phyloP scores from a whole-genome alignment of 2,888 invertebrate genomes.

The Drosophila koepferae region DNA sequence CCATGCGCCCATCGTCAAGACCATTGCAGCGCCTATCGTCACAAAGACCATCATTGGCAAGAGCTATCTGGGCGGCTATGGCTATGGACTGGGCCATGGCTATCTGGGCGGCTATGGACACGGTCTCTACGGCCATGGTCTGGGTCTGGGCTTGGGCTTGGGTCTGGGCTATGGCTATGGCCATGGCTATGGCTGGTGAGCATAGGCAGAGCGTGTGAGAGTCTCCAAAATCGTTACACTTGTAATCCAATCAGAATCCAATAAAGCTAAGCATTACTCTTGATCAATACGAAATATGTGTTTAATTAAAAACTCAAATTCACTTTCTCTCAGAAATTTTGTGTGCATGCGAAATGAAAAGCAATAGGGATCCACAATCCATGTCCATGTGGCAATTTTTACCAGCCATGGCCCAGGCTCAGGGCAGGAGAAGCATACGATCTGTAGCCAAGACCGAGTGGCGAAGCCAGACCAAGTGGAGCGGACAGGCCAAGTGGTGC shows the following conservation, averaged over 20 bases:
- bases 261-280: slow-evolving; percentile 17
- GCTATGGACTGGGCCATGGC: slow-evolving; percentile 67
- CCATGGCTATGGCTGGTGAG: slow-evolving; percentile 72
- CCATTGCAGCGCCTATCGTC: slow-evolving; percentile 69
- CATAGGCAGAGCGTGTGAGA: slow-evolving; percentile 24
- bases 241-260: slow-evolving; percentile 23
- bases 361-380: slow-evolving; percentile 6
- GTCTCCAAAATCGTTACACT: slow-evolving; percentile 1
- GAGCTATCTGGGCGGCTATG: slow-evolving; percentile 74
- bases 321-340: slow-evolving; percentile 23
- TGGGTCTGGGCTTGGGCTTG: slow-evolving; percentile 79
- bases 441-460: slow-evolving; percentile 41
- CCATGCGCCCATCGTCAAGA: slow-evolving; percentile 70
- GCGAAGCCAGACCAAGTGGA: background rate
- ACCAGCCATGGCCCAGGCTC: slow-evolving; percentile 80
- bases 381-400: slow-evolving; percentile 28
- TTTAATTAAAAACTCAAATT: slow-evolving; percentile 22
- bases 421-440: slow-evolving; percentile 85
- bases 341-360: slow-evolving; percentile 37
- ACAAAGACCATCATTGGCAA: slow-evolving; percentile 75
- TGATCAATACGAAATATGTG: slow-evolving; percentile 37
- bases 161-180: slow-evolving; percentile 87
- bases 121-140: slow-evolving; percentile 70
- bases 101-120: slow-evolving; percentile 68
- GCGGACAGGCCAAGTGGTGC: slow-evolving; percentile 10